phyloP scores from a whole-genome alignment of 2,888 invertebrate species.

The Oasisia sp. region DNA sequence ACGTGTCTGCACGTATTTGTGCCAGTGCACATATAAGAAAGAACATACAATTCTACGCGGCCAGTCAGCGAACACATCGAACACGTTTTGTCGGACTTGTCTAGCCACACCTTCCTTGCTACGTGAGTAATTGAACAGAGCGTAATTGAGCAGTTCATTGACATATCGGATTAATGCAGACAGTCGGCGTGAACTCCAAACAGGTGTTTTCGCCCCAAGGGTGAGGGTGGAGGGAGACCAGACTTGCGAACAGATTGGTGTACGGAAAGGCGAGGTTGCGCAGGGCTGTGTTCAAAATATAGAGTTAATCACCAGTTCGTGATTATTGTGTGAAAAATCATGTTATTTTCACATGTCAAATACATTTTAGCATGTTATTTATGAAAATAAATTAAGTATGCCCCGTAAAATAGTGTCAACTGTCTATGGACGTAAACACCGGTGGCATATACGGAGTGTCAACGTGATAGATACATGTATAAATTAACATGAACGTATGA shows the following conservation, averaged over 20 bases:
- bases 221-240: neutral
- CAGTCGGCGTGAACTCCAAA: neutral
- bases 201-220: neutral
- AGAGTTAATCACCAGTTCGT: too few species aligned
- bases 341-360: too few species aligned
- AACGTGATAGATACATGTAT: too few species aligned
- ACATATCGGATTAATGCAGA: neutral
- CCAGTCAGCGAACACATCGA: neutral
- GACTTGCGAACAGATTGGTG: neutral
- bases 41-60: neutral
- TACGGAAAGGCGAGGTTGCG: neutral
- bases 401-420: too few species aligned
- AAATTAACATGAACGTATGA: too few species aligned
- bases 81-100: neutral
- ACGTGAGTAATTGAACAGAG: neutral
- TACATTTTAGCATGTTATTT: too few species aligned
- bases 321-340: too few species aligned
- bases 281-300: neutral
- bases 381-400: too few species aligned
- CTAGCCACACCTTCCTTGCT: neutral
- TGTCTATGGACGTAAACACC: too few species aligned
- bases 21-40: too few species aligned
- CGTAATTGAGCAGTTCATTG: neutral
- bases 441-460: too few species aligned
- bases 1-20: too few species aligned